These are phyloP conservation scores for Gymnorhina tibicen DNA, from an alignment of 2,113 vertebrate species.

Conservation along the genomic window DNA sequence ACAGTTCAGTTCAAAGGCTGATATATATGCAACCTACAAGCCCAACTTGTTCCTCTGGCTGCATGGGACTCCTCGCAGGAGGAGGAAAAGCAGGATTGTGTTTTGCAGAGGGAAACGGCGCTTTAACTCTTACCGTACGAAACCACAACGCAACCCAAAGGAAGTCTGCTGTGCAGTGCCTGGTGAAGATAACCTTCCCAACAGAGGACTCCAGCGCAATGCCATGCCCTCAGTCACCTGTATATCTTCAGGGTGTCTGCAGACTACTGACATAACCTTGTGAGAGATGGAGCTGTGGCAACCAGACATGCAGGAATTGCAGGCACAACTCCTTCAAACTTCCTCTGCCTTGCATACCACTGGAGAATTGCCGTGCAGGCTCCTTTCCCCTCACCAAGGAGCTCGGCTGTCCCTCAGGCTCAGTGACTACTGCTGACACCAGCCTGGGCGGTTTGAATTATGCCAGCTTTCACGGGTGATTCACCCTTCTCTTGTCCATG, in stretches of 20 bases:
- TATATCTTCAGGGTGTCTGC: neutral
- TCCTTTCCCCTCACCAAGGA: neutral
- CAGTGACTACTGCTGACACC: neutral
- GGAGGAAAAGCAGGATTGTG: neutral
- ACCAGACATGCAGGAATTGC: neutral
- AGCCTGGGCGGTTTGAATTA: neutral
- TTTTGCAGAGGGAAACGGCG: neutral
- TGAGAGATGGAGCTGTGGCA: neutral
- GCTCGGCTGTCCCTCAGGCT: neutral
- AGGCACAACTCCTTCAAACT: neutral
- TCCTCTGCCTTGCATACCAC: neutral
- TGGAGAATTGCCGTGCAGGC: neutral
- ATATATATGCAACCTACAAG: neutral
- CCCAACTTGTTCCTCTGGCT: slow-evolving; percentile 16
- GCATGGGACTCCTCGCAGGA: neutral
- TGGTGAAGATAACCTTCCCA: neutral
- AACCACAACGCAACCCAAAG: neutral
- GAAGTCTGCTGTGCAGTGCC: neutral
- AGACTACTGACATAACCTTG: neutral
- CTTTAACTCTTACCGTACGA: neutral
- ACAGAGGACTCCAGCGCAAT: neutral
- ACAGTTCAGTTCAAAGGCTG: slow-evolving; percentile 1
- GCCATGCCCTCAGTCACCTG: neutral
- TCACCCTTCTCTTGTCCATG: neutral
- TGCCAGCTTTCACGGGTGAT: neutral